phyloP scores from a whole-genome alignment of 2,113 vertebrate genomes.

The Apteryx mantelli region DNA sequence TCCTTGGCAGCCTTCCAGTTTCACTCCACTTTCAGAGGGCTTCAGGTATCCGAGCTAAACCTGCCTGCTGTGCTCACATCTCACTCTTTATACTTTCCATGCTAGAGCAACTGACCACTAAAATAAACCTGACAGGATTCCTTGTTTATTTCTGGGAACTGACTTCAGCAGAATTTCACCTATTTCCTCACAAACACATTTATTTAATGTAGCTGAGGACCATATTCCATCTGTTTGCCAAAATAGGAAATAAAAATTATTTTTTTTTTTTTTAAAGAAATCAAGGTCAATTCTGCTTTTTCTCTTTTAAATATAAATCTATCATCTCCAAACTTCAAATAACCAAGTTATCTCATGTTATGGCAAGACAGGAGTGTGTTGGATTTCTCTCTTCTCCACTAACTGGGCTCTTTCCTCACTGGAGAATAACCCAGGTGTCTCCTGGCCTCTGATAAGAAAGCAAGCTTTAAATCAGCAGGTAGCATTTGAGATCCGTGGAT shows the following conservation, averaged over 20 bases:
- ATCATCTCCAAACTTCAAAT: background rate
- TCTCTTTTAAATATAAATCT: background rate
- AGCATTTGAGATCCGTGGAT: background rate
- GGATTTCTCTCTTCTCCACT: background rate
- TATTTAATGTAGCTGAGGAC: background rate
- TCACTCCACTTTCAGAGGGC: constrained; percentile 21
- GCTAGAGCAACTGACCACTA: background rate
- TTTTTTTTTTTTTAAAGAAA: background rate
- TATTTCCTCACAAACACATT: background rate
- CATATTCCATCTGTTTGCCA: background rate
- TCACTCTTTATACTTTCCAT: background rate
- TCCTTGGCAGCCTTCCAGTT: background rate
- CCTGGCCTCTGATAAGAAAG: background rate
- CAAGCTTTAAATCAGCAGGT: background rate
- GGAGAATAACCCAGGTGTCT: background rate
- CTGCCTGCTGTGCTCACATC: background rate
- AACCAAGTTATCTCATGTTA: background rate
- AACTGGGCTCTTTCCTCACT: background rate
- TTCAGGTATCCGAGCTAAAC: background rate
- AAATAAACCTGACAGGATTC: background rate
- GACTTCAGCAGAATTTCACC: background rate
- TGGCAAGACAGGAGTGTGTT: fast-evolving
- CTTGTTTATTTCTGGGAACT: background rate
- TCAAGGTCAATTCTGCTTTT: background rate
- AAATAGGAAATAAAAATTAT: background rate